Percentiles rank a stretch among this genome's conserved stretches.
phyloP scores from a whole-genome alignment of 2,888 invertebrate genomes.

The Ceraclea dissimilis region DNA sequence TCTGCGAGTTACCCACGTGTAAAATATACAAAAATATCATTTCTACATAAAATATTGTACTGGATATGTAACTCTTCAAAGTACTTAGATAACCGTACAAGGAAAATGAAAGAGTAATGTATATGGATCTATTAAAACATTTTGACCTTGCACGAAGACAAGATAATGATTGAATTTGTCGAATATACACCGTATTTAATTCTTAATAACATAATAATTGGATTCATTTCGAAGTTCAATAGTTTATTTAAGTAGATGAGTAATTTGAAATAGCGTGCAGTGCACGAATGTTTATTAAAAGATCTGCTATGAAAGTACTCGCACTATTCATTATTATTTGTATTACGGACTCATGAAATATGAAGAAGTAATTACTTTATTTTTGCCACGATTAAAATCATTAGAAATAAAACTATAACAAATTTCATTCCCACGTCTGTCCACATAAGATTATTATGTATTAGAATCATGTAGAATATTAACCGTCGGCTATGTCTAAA shows the following conservation, averaged over 20 bases:
- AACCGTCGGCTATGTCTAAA: too few relatives aligned
- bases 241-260: background rate
- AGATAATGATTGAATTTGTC: slow-evolving; percentile 1
- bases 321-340: background rate
- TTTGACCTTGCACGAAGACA: background rate
- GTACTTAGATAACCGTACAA: too few relatives aligned
- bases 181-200: background rate
- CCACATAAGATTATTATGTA: too few relatives aligned
- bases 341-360: background rate
- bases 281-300: background rate
- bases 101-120: too few relatives aligned
- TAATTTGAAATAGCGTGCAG: background rate
- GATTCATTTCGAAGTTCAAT: background rate
- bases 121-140: background rate
- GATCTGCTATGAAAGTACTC: too few relatives aligned
- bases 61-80: too few relatives aligned
- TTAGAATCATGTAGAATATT: too few relatives aligned
- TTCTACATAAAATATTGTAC: too few relatives aligned
- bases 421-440: background rate
- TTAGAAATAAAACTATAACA: background rate
- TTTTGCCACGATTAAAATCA: background rate
- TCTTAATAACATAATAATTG: slow-evolving; percentile 1
- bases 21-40: too few relatives aligned
- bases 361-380: background rate
- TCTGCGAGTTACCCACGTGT: too few relatives aligned